Evolutionary conservation across 1,140 invertebrate genomes (phyloP), one percentile per base, ranked within the genome.

Genomic region (Pseudachorutes palmiensis): DNA sequence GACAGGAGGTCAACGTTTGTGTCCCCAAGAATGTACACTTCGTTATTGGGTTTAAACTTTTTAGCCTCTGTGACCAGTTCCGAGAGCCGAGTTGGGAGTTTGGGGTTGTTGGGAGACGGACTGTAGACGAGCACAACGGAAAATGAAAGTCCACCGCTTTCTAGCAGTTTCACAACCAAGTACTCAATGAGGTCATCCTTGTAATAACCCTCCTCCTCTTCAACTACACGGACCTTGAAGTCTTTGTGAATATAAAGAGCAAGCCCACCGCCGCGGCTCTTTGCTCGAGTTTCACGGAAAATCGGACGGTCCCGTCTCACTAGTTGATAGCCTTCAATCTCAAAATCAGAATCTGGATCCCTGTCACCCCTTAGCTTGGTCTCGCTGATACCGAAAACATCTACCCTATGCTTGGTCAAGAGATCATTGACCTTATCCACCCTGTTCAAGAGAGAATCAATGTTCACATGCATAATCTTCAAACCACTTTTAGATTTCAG

Each of bases 391-490:
- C 51, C 51, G 24, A 55, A 55, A 55, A 55, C 51, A 22, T 55
- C 51, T 22, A 55, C 51, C 5, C 5, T 3, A 24, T 55, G 5
- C 24, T 14, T 55, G 9, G 51, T 55, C 24, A 55, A 22, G 5
- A 55, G 24, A 5, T 55, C 51, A 5, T 55, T 55, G 14, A 55
- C 51, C 24, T 55, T 55, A 5, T 55, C 51, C 9, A 55, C 9
- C 51, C 24, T 62, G 26, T 45, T 36, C 31, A 71, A 65, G 24
- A 36, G 62, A 51, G 22, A 48, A 61, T 67, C 51, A 9, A 64
- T 64, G n/a, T 64, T 55, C 12, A 55, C 3, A 55, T 55, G 51
- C 12, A 55, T 5, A 26, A 55, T 55, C 24, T 55, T 55, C 24
- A 55, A 5, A 5, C 51, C 51, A 41, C n/a, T n/a, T 19, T 45